Percentiles rank a stretch among this genome's conserved stretches.
phyloP scores from a whole-genome alignment of 1,140 invertebrate species.

The Micrasema minimum region DNA sequence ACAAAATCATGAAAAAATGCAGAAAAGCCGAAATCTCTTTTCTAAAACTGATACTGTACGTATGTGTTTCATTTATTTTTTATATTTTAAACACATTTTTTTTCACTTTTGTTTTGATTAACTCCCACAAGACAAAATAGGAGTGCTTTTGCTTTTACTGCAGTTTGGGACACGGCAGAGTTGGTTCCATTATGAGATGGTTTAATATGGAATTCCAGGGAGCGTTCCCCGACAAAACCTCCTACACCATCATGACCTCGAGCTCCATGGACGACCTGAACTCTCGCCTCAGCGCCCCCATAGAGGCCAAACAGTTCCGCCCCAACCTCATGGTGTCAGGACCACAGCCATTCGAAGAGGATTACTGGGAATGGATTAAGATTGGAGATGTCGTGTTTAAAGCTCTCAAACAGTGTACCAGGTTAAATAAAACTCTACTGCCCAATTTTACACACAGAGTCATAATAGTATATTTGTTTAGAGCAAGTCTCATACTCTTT shows the following conservation, averaged over 20 bases:
- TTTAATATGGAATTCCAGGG: slow-evolving; percentile 66
- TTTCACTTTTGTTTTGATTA: no score
- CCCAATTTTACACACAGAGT: no score
- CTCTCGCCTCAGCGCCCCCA: slow-evolving; percentile 62
- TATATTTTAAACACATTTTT: no score
- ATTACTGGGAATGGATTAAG: slow-evolving; percentile 72
- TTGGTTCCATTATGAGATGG: no score
- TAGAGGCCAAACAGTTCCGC: slow-evolving; percentile 67
- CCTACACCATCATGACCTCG: slow-evolving; percentile 68
- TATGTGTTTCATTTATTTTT: no score
- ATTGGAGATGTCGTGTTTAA: slow-evolving; percentile 69
- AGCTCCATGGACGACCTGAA: slow-evolving; percentile 70
- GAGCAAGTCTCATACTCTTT: no score
- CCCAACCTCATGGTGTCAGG: slow-evolving; percentile 74
- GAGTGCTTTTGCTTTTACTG: no score
- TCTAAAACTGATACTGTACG: slow-evolving; percentile 44
- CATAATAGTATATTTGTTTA: no score
- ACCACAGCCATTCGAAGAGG: slow-evolving; percentile 69
- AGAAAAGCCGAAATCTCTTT: slow-evolving; percentile 29
- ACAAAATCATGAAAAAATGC: slow-evolving; percentile 22
- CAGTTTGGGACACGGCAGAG: no score
- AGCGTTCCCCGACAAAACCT: slow-evolving; percentile 66
- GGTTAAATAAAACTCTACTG: no score
- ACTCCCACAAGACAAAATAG: no score
- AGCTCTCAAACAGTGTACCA: slow-evolving; percentile 70